phyloP scores from a whole-genome alignment of 1,140 invertebrate genomes.

The Drosophila guanche region DNA sequence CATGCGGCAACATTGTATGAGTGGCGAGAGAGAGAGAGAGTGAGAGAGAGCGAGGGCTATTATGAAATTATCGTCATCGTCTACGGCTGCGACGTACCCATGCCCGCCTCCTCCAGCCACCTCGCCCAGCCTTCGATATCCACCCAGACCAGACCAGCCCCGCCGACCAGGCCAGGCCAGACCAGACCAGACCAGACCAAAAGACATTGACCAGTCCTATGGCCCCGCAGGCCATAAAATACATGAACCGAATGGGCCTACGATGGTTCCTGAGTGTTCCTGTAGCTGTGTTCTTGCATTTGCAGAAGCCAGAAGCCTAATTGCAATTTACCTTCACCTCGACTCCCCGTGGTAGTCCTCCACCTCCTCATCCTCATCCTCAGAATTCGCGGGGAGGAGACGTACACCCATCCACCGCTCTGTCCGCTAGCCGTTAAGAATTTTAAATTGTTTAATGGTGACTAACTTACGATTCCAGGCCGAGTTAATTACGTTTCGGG shows the following conservation, averaged over 20 bases:
- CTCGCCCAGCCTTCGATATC: too few species aligned
- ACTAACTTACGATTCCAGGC: constrained; percentile 81
- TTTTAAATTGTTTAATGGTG: constrained; percentile 83
- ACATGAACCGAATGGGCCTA: constrained; percentile 69
- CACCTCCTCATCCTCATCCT: background rate
- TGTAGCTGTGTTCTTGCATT: constrained; percentile 46
- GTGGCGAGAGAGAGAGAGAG: constrained; percentile 3
- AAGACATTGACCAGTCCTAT: constrained; percentile 64
- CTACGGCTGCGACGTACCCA: constrained; percentile 15
- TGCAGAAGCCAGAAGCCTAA: constrained; percentile 79
- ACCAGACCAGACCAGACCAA: constrained; percentile 33
- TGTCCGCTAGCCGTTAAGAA: constrained; percentile 63
- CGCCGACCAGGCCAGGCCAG: too few species aligned
- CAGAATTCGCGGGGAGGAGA: too few species aligned
- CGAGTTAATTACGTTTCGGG: constrained; percentile 77
- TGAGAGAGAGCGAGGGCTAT: constrained; percentile 60
- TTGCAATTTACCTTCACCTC: constrained; percentile 78
- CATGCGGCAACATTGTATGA: background rate
- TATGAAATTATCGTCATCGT: constrained; percentile 76
- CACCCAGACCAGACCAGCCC: too few species aligned
- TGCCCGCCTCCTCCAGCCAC: background rate
- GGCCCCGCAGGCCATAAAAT: constrained; percentile 72
- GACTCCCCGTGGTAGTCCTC: constrained; percentile 18
- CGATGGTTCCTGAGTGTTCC: constrained; percentile 25
- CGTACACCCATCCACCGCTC: constrained; percentile 15